phyloP scores from a whole-genome alignment of 64 coral and sea anemone genomes.

The Pocillopora damicornis region DNA sequence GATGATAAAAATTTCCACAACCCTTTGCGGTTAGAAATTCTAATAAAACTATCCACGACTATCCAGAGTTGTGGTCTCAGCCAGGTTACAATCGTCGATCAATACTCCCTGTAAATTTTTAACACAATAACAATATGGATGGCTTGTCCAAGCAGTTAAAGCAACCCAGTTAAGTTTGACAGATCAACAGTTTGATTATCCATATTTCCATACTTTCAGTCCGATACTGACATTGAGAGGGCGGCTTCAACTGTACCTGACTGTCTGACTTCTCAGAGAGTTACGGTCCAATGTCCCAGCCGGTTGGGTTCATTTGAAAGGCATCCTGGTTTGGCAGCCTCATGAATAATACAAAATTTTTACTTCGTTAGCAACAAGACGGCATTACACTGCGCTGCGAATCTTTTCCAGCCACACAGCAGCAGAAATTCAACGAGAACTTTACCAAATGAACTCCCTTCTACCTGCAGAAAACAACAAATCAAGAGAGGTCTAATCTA shows the following conservation, averaged over 20 bases:
- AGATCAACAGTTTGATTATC: not conserved
- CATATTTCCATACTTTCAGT: not conserved
- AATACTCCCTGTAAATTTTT: not conserved
- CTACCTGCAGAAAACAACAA: not conserved
- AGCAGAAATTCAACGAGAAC: not conserved
- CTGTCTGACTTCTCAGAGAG: conserved; percentile 2
- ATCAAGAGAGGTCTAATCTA: no score
- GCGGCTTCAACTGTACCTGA: not conserved
- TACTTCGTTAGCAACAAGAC: conserved; percentile 11
- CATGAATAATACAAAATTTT: conserved; percentile 32
- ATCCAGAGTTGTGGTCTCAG: not conserved
- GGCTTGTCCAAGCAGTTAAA: not conserved
- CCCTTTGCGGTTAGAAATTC: not conserved
- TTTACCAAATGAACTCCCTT: not conserved
- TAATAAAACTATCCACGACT: not conserved
- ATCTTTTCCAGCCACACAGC: not conserved
- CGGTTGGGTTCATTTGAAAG: conserved; percentile 24
- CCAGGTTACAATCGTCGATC: not conserved
- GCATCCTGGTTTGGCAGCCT: not conserved
- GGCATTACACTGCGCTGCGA: not conserved
- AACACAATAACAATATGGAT: not conserved
- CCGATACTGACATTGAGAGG: not conserved
- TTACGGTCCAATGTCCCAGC: conserved; percentile 33
- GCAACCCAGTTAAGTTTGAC: not conserved
- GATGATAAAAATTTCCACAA: not conserved